A percentile compares a stretch with the other conserved stretches of the same genome.
phyloP scores from a whole-genome alignment of 2,888 invertebrate species.

The Drosophila barbarae region DNA sequence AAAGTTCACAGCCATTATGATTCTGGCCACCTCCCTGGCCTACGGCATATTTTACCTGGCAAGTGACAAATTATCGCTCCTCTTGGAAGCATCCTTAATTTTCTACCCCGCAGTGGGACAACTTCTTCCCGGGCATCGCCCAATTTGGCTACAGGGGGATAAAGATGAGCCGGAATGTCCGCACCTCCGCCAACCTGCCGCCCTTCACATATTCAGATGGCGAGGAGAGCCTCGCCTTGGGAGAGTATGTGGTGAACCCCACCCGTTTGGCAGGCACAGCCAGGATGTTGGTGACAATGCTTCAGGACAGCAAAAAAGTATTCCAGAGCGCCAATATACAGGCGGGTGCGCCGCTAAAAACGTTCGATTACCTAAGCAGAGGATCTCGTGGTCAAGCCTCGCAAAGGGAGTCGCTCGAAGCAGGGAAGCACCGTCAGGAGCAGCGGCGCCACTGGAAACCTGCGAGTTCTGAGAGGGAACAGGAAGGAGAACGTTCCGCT shows the following conservation, averaged over 20 bases:
- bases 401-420: background rate
- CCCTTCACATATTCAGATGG: constrained; percentile 15
- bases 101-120: constrained; percentile 45
- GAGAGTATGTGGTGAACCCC: constrained; percentile 12
- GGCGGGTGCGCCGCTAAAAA: background rate
- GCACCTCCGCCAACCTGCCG: constrained; percentile 20
- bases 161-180: constrained; percentile 9
- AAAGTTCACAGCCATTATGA: constrained; percentile 52
- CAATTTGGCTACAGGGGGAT: constrained; percentile 9
- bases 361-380: background rate
- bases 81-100: background rate
- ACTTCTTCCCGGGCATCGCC: constrained; percentile 48
- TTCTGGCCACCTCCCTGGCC: constrained; percentile 52
- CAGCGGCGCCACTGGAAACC: constrained; percentile 7
- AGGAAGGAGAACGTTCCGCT: background rate
- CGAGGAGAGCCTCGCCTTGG: constrained; percentile 4
- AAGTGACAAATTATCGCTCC: background rate
- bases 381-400: constrained; percentile 3
- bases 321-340: constrained; percentile 1
- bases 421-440: constrained; percentile 9
- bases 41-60: constrained; percentile 60
- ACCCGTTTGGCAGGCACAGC: background rate
- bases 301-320: background rate
- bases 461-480: background rate
- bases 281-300: constrained; percentile 14